Percentiles rank a stretch among this genome's conserved stretches.
phyloP scores from a whole-genome alignment of 64 coral and sea anemone species.

The Trachythela sp. region DNA sequence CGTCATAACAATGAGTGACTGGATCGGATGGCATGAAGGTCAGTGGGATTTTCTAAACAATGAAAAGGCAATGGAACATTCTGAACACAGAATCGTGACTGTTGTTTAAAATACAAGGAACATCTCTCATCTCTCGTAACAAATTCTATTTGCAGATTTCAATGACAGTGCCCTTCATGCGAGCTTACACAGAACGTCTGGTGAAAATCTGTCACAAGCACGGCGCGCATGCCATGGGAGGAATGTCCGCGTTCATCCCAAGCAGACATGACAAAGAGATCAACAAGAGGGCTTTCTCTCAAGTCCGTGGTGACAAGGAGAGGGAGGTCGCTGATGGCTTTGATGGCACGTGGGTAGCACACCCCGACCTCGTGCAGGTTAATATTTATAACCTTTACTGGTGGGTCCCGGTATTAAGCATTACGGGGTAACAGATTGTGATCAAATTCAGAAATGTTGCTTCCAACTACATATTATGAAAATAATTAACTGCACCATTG shows the following conservation, averaged over 20 bases:
- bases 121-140: not conserved
- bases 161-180: constrained; percentile 95
- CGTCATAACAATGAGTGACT: no score
- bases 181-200: constrained; percentile 90
- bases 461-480: no score
- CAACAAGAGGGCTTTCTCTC: constrained; percentile 75
- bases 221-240: constrained; percentile 96
- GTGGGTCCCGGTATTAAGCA: no score
- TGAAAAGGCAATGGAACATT: no score
- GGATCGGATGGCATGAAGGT: no score
- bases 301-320: constrained; percentile 87
- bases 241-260: constrained; percentile 96
- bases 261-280: constrained; percentile 80
- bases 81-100: no score
- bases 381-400: not conserved
- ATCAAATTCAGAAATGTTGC: no score
- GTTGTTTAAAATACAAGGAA: not conserved
- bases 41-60: no score
- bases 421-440: no score
- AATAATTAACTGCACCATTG: no score
- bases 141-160: constrained; percentile 49
- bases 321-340: constrained; percentile 92
- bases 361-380: constrained; percentile 70
- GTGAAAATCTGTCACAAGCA: constrained; percentile 89
- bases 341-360: constrained; percentile 97